Conservation (phyloP, 2,888 invertebrate genomes). For the Helleia helle region DNA sequence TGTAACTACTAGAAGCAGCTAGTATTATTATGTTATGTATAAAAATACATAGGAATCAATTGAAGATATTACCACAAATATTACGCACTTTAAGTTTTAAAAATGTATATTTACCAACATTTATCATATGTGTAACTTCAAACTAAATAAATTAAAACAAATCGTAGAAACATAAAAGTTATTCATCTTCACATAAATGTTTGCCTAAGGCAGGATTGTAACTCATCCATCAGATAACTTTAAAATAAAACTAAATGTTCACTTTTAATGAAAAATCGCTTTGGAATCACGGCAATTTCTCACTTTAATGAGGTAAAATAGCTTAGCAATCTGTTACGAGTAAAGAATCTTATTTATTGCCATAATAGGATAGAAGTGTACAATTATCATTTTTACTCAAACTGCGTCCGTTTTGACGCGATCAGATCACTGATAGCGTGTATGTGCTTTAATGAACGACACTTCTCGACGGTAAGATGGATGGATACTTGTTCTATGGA, state of each 20-base stretch:
- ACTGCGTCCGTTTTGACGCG: slow-evolving; percentile 1
- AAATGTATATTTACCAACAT: no score
- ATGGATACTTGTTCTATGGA: slow-evolving; percentile 6
- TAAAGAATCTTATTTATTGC: slow-evolving; percentile 21
- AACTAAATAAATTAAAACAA: no score
- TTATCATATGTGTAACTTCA: no score
- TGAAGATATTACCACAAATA: no score
- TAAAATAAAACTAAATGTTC: slow-evolving; percentile 5
- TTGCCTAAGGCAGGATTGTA: slow-evolving; percentile 10
- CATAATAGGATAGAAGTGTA: slow-evolving; percentile 16
- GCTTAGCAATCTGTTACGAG: slow-evolving; percentile 5
- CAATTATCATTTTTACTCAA: slow-evolving; percentile 5
- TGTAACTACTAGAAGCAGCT: no score
- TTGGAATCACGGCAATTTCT: slow-evolving; percentile 1
- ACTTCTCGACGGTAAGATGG: slow-evolving; percentile 1
- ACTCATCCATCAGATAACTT: slow-evolving; percentile 3
- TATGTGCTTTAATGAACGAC: slow-evolving; percentile 1
- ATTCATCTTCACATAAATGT: background rate
- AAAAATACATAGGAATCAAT: no score
- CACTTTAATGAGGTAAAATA: slow-evolving; percentile 7
- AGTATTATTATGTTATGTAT: no score
- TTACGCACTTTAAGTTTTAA: no score
- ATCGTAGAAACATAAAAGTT: background rate
- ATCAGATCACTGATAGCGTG: background rate
- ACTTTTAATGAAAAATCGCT: slow-evolving; percentile 11